Conservation (phyloP, 2,113 vertebrate species). For the Alethe diademata region DNA sequence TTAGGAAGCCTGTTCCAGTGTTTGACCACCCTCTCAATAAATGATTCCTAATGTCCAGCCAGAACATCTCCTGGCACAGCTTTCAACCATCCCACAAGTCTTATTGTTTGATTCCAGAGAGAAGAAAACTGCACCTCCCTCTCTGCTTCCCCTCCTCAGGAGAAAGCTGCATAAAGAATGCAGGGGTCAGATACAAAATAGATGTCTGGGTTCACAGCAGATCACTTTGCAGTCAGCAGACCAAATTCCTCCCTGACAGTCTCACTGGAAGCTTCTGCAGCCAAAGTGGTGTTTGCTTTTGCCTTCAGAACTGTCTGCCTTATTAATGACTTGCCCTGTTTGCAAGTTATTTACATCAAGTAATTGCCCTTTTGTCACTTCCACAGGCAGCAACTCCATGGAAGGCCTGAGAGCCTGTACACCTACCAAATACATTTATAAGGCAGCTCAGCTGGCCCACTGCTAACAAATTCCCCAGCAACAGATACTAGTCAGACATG, state of each 20-base stretch:
- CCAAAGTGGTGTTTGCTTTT: neutral
- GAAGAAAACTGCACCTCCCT: neutral
- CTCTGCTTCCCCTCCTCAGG: neutral
- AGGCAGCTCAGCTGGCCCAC: neutral
- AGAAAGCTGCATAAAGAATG: neutral
- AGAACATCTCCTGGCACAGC: neutral
- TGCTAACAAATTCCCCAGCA: neutral
- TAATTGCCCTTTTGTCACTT: neutral
- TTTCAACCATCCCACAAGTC: neutral
- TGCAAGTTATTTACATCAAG: neutral
- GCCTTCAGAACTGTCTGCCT: neutral
- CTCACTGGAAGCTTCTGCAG: neutral
- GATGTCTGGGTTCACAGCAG: neutral
- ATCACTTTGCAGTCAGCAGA: neutral
- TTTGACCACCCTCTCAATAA: fast-evolving
- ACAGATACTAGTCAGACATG: neutral
- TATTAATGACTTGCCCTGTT: neutral
- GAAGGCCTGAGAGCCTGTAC: neutral
- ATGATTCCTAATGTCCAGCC: neutral
- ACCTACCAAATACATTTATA: neutral
- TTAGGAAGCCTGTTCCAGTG: neutral
- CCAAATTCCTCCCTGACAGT: neutral
- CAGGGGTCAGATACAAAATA: neutral
- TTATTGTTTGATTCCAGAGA: neutral
- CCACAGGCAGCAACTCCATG: neutral